phyloP scores from a whole-genome alignment of 2,113 vertebrate species.

The Scortum barcoo region DNA sequence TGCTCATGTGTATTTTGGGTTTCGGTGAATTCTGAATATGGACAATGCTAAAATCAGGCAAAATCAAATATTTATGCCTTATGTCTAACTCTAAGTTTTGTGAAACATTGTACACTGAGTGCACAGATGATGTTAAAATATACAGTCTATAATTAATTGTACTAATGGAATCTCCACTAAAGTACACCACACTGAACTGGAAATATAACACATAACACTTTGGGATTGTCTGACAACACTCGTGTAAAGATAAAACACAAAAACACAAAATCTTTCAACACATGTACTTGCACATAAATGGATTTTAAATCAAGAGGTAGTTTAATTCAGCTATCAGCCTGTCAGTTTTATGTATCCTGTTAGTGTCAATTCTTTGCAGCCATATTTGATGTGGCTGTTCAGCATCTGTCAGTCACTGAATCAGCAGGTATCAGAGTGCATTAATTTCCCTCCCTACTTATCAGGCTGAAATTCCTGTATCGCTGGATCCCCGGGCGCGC shows the following conservation, averaged over 20 bases:
- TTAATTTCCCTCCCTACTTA: constrained; percentile 39
- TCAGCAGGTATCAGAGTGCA: constrained; percentile 32
- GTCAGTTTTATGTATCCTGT: constrained; percentile 4
- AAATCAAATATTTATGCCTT: too few relatives aligned
- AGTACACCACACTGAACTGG: not conserved
- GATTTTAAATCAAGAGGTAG: not conserved
- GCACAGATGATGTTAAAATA: too few relatives aligned
- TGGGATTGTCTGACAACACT: not conserved
- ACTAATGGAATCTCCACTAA: not conserved
- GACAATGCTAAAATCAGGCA: too few relatives aligned
- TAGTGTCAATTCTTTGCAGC: not conserved
- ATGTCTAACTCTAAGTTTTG: too few relatives aligned
- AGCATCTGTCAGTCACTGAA: constrained; percentile 36
- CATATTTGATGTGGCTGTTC: constrained; percentile 9
- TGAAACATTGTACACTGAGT: too few relatives aligned
- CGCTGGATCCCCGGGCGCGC: not conserved
- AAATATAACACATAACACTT: too few relatives aligned
- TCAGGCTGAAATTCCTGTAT: constrained; percentile 37
- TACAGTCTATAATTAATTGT: too few relatives aligned
- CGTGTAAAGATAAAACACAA: not conserved
- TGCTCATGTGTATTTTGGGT: too few relatives aligned
- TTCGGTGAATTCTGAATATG: too few relatives aligned
- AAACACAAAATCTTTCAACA: not conserved
- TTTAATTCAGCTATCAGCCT: constrained; percentile 13
- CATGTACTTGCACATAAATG: not conserved